Conservation (phyloP, 2,797 vertebrate species). For the Aphelocoma californica region DNA sequence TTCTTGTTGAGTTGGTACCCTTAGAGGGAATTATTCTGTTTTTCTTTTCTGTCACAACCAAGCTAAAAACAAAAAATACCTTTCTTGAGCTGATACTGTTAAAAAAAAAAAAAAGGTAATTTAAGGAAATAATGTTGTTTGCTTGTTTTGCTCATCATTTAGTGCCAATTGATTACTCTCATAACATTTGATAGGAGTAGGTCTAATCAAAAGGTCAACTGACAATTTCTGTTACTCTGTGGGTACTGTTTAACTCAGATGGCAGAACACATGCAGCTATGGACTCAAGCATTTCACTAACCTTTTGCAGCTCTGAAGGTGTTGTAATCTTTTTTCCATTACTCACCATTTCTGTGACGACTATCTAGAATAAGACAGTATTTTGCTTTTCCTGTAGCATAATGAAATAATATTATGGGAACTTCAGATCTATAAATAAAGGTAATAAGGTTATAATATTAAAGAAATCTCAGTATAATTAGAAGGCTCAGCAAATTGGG, state of each 20-base stretch:
- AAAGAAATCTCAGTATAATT: background rate
- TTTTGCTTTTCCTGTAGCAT: background rate
- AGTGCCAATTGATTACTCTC: conserved; percentile 29
- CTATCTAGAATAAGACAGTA: background rate
- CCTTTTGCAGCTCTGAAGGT: background rate
- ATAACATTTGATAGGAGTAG: background rate
- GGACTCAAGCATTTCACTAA: background rate
- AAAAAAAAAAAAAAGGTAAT: background rate
- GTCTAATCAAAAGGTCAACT: conserved; percentile 40
- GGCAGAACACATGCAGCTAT: background rate
- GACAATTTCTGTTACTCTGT: conserved; percentile 16
- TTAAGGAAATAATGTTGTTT: conserved; percentile 23
- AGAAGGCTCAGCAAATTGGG: background rate
- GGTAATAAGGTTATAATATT: background rate
- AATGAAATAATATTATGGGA: background rate
- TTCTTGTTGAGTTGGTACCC: background rate
- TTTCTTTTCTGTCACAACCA: background rate
- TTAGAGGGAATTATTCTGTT: background rate
- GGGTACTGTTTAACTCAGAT: background rate
- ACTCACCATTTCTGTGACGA: background rate
- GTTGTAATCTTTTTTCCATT: background rate
- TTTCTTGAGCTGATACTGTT: background rate
- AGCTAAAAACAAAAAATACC: background rate
- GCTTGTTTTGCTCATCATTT: conserved; percentile 5
- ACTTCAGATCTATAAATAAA: background rate